Percentiles rank a stretch among this genome's conserved stretches.
These are phyloP conservation scores for Aphelinus atriplicis DNA, from an alignment of 1,140 invertebrate genomes.

Conservation along the genomic window DNA sequence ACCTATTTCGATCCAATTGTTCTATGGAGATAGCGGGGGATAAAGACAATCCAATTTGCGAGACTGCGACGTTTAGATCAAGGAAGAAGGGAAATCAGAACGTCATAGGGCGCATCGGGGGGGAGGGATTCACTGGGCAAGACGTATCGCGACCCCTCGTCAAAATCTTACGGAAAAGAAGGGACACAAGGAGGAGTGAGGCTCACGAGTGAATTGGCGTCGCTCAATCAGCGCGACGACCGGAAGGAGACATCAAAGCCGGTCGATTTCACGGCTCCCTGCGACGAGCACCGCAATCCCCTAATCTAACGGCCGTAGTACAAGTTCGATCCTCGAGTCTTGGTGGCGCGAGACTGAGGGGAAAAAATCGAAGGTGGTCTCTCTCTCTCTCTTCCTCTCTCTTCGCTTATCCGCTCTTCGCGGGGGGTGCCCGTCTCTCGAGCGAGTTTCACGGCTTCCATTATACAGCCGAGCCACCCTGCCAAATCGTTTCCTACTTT, in stretches of 20 bases:
- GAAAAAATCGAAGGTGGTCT: neutral
- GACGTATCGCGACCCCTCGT: neutral
- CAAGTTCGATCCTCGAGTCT: conserved; percentile 7
- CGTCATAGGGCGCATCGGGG: too few relatives aligned
- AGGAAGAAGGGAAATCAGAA: neutral
- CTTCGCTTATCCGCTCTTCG: too few relatives aligned
- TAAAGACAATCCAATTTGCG: neutral
- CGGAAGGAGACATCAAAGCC: conserved; percentile 15
- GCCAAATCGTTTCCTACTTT: too few relatives aligned
- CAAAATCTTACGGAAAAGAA: neutral
- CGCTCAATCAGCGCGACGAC: conserved; percentile 23
- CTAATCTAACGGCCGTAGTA: neutral
- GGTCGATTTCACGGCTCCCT: conserved; percentile 14
- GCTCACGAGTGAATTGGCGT: neutral
- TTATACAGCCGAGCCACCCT: conserved; percentile 41
- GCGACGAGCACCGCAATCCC: conserved; percentile 10
- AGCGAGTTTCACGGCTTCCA: conserved; percentile 55
- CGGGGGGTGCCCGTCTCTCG: conserved; percentile 50
- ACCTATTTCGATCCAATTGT: too few relatives aligned
- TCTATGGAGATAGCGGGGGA: neutral
- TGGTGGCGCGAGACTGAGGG: neutral
- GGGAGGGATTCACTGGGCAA: neutral
- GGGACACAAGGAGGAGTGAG: neutral
- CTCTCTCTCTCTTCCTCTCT: neutral
- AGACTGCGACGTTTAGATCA: neutral